These are phyloP conservation scores for Peromyscus aztecus DNA, from an alignment of 2,797 vertebrate species.

Conservation along the genomic window DNA sequence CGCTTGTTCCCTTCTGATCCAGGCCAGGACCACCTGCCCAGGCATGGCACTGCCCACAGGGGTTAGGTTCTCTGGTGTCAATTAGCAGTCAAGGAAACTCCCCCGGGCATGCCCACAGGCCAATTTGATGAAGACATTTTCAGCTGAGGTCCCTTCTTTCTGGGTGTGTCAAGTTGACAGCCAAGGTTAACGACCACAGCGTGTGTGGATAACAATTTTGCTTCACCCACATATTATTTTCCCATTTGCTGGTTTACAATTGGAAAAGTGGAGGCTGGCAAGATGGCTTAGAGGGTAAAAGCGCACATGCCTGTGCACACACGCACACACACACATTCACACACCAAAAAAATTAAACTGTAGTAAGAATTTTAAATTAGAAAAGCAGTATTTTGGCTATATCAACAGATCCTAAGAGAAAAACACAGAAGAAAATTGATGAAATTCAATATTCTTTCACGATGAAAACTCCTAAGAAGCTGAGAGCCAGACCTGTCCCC, in stretches of 20 bases:
- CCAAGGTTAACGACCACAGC: not conserved
- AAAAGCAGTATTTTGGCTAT: not conserved
- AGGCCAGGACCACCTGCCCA: not conserved
- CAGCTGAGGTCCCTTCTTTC: not conserved
- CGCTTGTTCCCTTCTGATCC: not conserved
- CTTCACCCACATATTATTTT: not conserved
- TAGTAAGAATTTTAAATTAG: not conserved
- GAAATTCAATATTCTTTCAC: too few species aligned
- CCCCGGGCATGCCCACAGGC: not conserved
- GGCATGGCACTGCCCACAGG: not conserved
- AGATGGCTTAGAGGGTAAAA: not conserved
- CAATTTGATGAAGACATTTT: not conserved
- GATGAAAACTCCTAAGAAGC: not conserved
- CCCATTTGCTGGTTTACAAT: not conserved
- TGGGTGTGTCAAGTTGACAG: not conserved
- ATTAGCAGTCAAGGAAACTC: not conserved
- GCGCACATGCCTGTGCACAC: accelerated
- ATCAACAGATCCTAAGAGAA: not conserved
- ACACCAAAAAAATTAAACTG: not conserved
- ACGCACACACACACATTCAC: not conserved
- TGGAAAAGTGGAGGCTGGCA: not conserved
- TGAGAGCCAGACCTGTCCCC: not conserved
- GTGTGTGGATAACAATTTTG: not conserved
- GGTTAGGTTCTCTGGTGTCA: not conserved
- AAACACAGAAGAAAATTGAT: not conserved